Evolutionary conservation across 1,140 invertebrate genomes (phyloP).

Genomic region (Diorhabda sublineata): DNA sequence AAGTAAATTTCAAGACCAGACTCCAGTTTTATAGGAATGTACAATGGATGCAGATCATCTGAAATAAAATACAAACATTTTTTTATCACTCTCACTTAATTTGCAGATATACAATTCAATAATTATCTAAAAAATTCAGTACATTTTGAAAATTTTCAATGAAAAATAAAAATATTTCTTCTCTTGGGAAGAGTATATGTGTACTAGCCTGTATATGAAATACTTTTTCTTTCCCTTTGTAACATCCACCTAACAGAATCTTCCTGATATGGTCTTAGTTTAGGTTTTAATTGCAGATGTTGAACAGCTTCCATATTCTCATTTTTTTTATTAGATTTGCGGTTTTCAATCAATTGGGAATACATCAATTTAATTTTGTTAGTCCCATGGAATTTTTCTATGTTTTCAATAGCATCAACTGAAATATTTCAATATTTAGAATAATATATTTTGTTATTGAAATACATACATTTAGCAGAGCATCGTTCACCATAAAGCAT

Average conservation of each 20-base stretch:
- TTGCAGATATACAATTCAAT: neutral
- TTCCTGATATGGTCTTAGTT: constrained; percentile 63
- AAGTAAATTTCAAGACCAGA: constrained; percentile 50
- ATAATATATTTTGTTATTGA: neutral
- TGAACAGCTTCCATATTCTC: constrained; percentile 22
- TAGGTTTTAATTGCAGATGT: constrained; percentile 40
- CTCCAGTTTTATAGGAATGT: constrained; percentile 42
- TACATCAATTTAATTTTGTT: constrained; percentile 31
- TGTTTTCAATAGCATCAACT: neutral
- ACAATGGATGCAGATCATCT: constrained; percentile 45
- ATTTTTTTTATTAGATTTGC: constrained; percentile 11
- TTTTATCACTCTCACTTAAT: neutral
- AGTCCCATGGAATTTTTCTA: constrained; percentile 20
- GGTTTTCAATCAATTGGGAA: constrained; percentile 22
- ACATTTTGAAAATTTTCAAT: neutral
- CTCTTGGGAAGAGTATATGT: neutral
- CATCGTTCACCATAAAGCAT: constrained; percentile 16
- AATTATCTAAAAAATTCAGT: neutral
- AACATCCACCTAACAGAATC: constrained; percentile 70
- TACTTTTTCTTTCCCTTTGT: constrained; percentile 47
- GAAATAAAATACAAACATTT: constrained; percentile 13
- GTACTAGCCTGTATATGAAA: constrained; percentile 1
- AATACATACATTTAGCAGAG: neutral
- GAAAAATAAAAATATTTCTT: neutral
- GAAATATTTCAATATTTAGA: neutral